Conservation (phyloP, 2,113 vertebrate species). For the Athene noctua region DNA sequence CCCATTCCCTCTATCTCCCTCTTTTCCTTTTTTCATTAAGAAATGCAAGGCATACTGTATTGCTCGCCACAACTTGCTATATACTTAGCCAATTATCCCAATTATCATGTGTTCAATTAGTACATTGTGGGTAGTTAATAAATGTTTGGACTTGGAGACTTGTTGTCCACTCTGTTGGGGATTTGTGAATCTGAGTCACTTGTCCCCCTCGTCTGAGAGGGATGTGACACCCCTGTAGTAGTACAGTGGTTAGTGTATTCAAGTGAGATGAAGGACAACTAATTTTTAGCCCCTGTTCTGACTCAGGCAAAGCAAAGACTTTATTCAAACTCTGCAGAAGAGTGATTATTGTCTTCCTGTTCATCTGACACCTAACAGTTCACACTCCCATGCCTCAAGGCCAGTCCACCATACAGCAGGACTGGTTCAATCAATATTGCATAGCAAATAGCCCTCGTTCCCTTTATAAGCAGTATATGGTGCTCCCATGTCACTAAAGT, state of each 20-base stretch:
- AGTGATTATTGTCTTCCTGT: background rate
- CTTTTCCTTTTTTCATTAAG: no score
- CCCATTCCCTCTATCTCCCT: no score
- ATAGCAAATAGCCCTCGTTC: background rate
- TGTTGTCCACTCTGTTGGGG: no score
- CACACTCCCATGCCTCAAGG: background rate
- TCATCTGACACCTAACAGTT: background rate
- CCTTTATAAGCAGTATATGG: background rate
- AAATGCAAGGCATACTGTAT: no score
- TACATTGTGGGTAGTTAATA: no score
- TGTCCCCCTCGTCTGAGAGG: no score
- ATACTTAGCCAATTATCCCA: no score
- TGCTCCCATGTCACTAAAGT: background rate
- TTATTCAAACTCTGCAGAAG: background rate
- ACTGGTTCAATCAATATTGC: background rate
- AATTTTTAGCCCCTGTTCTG: background rate
- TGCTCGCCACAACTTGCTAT: no score
- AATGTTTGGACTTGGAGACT: no score
- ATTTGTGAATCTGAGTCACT: no score
- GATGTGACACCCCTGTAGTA: background rate
- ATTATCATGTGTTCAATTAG: no score
- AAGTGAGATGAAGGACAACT: background rate
- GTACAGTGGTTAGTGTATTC: background rate
- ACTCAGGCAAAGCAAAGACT: background rate
- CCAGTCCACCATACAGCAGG: no score